Conservation (phyloP, 2,113 vertebrate species). For the Synodontis membranacea region DNA sequence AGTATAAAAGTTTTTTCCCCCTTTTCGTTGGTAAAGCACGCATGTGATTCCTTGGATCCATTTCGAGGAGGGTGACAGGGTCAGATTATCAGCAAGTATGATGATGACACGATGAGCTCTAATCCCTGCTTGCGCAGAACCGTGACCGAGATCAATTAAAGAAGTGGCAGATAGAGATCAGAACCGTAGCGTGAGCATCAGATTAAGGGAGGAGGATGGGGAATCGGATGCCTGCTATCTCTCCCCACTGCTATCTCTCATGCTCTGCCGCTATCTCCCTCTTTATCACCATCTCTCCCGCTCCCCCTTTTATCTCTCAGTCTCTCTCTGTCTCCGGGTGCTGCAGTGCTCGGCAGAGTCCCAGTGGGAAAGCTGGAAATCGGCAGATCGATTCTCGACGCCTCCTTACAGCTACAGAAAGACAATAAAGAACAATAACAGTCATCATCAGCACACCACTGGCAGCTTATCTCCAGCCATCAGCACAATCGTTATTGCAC, state of each 20-base stretch:
- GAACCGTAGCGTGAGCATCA: conserved; percentile 62
- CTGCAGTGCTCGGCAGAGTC: conserved; percentile 58
- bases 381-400: conserved; percentile 71
- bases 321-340: conserved; percentile 39
- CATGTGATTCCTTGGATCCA: conserved; percentile 62
- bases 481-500: conserved; percentile 50
- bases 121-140: conserved; percentile 77
- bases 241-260: conserved; percentile 24
- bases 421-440: conserved; percentile 76
- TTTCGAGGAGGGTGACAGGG: conserved; percentile 68
- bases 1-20: conserved; percentile 60
- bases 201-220: conserved; percentile 53
- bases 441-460: conserved; percentile 67
- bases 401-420: conserved; percentile 71
- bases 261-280: conserved; percentile 31
- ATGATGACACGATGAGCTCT: conserved; percentile 73
- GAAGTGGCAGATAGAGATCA: conserved; percentile 73
- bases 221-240: conserved; percentile 43
- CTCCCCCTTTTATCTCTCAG: neutral
- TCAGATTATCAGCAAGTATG: conserved; percentile 69
- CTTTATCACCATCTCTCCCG: conserved; percentile 14
- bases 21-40: conserved; percentile 58
- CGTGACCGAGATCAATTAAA: conserved; percentile 82
- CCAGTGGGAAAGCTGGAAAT: conserved; percentile 62
- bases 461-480: conserved; percentile 57